Evolutionary conservation across 2,797 vertebrate genomes (phyloP), one percentile per base, ranked within the genome.

Genomic region (Alauda arvensis): DNA sequence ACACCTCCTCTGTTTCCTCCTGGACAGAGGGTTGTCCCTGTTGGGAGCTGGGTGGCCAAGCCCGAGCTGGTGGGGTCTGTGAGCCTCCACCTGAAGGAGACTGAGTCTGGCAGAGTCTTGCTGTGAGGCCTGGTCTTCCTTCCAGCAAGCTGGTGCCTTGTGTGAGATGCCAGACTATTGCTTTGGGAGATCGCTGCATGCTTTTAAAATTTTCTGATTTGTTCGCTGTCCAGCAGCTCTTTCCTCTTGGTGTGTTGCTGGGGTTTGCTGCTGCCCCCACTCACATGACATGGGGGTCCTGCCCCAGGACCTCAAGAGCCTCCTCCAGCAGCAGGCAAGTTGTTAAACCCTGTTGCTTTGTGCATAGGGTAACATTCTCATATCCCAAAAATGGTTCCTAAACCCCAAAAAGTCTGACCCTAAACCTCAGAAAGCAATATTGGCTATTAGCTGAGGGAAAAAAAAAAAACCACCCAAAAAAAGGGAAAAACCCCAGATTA

Each of bases 1-100:
- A 11, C 0, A 3, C 23, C 2, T 12, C 31, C 33, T 62, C 31
- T 4, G 1, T 51, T 69, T 45, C 12, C 18, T 2, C 0, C 28
- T 59, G n/a, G 37, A 51, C 23, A 66, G 51, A 43, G 19, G 7
- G 18, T 24, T 75, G 40, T 52, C 33, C 18, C 23, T 25, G 3
- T 14, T 40, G 17, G 77, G 53, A 70, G n/a, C 16, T 18, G 14
- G 33, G 31, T 53, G 43, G 37, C 53, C 6, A 10, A 72, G 34
- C 20, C 45, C 17, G 18, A 55, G 37, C 20, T 12, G 0, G 1
- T 8, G 12, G 14, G 11, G 3, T 12, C 69, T 51, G 12, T 3
- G 10, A 81, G 42, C 40, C 18, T 85, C 42, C 45, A 34, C 43
- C 49, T 81, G 77, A 31, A 42, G n/a, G 49, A 83, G 11, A 4